Evolutionary conservation across 2,888 invertebrate genomes (phyloP), one percentile per base, ranked within the genome.

Genomic region (Octodonta nipae): DNA sequence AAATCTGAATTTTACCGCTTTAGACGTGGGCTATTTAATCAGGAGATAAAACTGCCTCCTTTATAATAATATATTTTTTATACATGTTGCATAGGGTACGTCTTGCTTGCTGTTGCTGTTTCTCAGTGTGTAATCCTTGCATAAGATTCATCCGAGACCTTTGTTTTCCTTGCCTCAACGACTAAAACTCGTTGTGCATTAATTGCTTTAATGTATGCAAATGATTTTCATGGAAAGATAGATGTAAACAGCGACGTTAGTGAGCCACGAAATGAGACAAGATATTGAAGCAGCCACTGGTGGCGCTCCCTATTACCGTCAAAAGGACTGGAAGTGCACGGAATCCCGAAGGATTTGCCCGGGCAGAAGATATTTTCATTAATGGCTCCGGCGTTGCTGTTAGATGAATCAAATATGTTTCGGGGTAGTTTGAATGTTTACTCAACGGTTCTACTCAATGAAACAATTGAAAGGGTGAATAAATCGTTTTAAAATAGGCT

Each of bases 171-270:
- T 11, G 22, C 22, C 22, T 11, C 10, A 22, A 22, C 35, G 31
- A 34, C 37, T 34, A 32, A 36, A 40, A 42, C 37, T 40, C 39
- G 41, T 36, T 42, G 39, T 31, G 46, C 42, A 45, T 49, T 52
- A 53, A 55, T 55, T 55, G 52, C 47, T 47, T 54, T 52, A 54
- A 53, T 55, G 46, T 52, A 56, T 56, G 56, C 54, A 55, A 56
- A 56, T 54, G 47, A 52, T 53, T 55, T 53, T 52, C 52, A 51
- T 53, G 52, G 48, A 49, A 48, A 54, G 51, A 52, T 52, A 51
- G 51, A 55, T 53, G 54, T 54, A 56, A 53, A 54, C 54, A 54
- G 48, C 44, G 41, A 43, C 48, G 54, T 54, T 54, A 55, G 53
- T 54, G 55, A 55, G 53, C 55, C 56, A 51, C 52, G 55, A 55